Percentiles rank a stretch among this genome's conserved stretches.
Conservation (phyloP, 1,140 invertebrate species). For the Anoplolepis gracilipes region DNA sequence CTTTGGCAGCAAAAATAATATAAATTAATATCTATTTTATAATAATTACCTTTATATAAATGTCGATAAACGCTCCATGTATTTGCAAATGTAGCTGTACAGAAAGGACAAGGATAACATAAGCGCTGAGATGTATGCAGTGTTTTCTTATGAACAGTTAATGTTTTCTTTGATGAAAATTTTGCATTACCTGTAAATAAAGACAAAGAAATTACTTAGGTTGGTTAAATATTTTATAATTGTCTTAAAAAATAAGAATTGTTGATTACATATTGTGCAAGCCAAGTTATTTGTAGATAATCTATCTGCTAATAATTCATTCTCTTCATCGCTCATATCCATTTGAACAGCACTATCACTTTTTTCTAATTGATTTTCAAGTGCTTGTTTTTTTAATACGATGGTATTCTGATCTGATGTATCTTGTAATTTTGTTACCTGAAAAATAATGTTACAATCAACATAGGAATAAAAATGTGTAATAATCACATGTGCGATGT, state of each 20-base stretch:
- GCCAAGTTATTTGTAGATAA: constrained; percentile 21
- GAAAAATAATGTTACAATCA: constrained; percentile 47
- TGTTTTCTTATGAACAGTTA: constrained; percentile 89
- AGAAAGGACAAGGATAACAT: constrained; percentile 90
- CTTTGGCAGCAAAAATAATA: no score
- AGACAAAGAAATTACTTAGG: neutral
- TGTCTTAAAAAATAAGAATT: neutral
- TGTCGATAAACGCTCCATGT: constrained; percentile 91
- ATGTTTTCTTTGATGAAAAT: constrained; percentile 90
- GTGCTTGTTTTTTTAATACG: constrained; percentile 88
- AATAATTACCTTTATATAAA: constrained; percentile 88
- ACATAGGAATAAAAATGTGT: neutral
- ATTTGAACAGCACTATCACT: constrained; percentile 41
- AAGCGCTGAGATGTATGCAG: constrained; percentile 89
- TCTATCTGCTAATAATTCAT: neutral
- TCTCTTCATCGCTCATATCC: constrained; percentile 29
- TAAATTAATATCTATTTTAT: no score
- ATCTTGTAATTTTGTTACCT: constrained; percentile 87
- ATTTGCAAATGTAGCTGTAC: constrained; percentile 89
- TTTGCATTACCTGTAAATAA: constrained; percentile 87
- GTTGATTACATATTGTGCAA: constrained; percentile 70
- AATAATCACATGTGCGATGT: neutral
- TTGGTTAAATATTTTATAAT: neutral
- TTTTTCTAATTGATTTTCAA: constrained; percentile 68
- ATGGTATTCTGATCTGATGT: constrained; percentile 86